Evolutionary conservation across 2,888 invertebrate genomes (phyloP).

Genomic region (Lasioglossum lativentre): DNA sequence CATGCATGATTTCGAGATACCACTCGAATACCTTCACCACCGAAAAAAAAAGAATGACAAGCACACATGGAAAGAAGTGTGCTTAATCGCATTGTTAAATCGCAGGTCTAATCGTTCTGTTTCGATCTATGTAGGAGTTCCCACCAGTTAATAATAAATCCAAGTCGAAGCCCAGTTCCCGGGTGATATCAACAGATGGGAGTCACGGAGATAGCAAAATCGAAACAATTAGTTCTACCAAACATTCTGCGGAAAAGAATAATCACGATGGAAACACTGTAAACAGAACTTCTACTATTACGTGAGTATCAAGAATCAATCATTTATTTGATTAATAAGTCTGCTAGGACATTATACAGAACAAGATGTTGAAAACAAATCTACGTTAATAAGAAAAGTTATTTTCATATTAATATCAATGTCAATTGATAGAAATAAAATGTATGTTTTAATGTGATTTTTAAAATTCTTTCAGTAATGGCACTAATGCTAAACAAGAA

Average conservation of each 20-base stretch:
- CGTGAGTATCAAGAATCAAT: slow-evolving; percentile 85
- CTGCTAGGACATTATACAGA: neutral
- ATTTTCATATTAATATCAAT: too few relatives aligned
- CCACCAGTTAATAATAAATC: slow-evolving; percentile 86
- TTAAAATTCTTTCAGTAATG: slow-evolving; percentile 86
- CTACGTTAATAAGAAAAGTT: too few relatives aligned
- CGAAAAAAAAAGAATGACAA: neutral
- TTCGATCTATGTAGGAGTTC: slow-evolving; percentile 86
- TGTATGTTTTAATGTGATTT: neutral
- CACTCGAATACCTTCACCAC: neutral
- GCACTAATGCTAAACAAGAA: slow-evolving; percentile 87
- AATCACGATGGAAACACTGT: slow-evolving; percentile 81
- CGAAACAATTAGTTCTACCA: slow-evolving; percentile 82
- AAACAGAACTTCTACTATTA: slow-evolving; percentile 87
- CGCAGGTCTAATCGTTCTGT: slow-evolving; percentile 26
- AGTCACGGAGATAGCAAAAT: slow-evolving; percentile 83
- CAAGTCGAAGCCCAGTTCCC: slow-evolving; percentile 84
- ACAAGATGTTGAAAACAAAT: neutral
- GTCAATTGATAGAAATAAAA: neutral
- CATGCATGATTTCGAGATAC: slow-evolving; percentile 53
- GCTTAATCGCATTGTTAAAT: neutral
- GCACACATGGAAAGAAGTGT: neutral
- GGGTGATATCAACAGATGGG: slow-evolving; percentile 83
- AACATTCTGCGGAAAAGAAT: slow-evolving; percentile 80
- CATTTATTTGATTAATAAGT: neutral